Percentiles rank a stretch among this genome's conserved stretches.
Conservation (phyloP, 1,140 invertebrate genomes). For the Dreissena rostriformis region DNA sequence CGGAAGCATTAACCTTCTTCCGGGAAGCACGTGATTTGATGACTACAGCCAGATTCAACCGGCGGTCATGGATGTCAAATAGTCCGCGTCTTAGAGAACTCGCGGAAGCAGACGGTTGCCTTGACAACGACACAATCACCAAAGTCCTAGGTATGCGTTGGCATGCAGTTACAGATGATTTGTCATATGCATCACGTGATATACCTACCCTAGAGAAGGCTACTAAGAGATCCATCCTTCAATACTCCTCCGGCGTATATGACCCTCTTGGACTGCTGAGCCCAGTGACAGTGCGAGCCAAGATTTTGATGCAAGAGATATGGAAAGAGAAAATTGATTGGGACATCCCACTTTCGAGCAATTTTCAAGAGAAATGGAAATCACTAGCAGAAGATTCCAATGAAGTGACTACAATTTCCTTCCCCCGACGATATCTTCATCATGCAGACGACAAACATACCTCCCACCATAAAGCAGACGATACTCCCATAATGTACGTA, state of each 20-base stretch:
- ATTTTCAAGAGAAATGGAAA: not conserved
- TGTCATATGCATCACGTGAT: slow-evolving; percentile 5
- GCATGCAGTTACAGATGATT: not conserved
- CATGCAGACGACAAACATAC: no score
- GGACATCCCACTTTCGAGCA: slow-evolving; percentile 28
- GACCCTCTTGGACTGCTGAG: slow-evolving; percentile 51
- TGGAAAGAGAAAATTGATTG: slow-evolving; percentile 44
- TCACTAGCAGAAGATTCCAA: not conserved
- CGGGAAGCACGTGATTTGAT: not conserved
- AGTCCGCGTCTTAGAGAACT: no score
- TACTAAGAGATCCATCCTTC: slow-evolving; percentile 49
- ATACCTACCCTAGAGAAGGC: no score
- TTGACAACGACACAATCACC: not conserved
- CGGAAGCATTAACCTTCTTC: not conserved
- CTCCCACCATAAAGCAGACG: no score
- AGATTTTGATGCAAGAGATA: slow-evolving; percentile 48
- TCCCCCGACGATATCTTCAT: not conserved
- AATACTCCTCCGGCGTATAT: slow-evolving; percentile 39
- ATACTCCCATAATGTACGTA: slow-evolving; percentile 27
- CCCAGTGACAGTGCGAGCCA: slow-evolving; percentile 35
- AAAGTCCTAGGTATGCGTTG: slow-evolving; percentile 31
- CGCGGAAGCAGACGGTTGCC: not conserved
- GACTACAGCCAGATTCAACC: no score
- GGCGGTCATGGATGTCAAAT: not conserved
- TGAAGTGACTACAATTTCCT: not conserved